Conservation (phyloP, 1,140 invertebrate species). For the Diabrotica virgifera region DNA sequence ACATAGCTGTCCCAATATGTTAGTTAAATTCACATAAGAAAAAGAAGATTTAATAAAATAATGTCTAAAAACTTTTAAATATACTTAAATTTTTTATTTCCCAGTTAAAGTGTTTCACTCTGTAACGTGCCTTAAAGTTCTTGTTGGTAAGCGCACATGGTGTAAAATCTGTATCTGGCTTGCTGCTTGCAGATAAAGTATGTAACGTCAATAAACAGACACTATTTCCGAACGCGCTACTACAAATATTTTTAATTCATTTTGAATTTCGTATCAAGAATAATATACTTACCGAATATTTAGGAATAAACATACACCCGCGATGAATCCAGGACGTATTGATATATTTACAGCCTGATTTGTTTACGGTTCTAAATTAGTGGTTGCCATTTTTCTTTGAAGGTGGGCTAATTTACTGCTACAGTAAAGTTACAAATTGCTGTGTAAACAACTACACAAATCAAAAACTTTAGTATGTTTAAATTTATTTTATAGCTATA, state of each 20-base stretch:
- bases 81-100: too few species aligned
- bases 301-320: slow-evolving; percentile 2
- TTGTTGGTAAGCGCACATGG: background rate
- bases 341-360: background rate
- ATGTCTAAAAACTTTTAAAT: too few species aligned
- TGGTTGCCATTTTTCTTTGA: slow-evolving; percentile 1
- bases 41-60: too few species aligned
- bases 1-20: too few species aligned
- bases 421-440: too few species aligned
- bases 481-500: too few species aligned
- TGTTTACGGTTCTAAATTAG: slow-evolving; percentile 7
- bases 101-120: too few species aligned
- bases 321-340: slow-evolving; percentile 1
- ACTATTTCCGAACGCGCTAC: slow-evolving; percentile 11
- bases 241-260: slow-evolving; percentile 14
- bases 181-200: slow-evolving; percentile 7
- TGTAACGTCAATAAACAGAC: slow-evolving; percentile 15
- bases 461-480: too few species aligned
- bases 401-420: background rate
- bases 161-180: background rate
- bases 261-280: slow-evolving; percentile 9
- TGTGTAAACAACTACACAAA: too few species aligned
- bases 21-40: too few species aligned
- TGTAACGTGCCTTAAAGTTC: background rate
- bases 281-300: slow-evolving; percentile 13